Percentiles rank a stretch among this genome's conserved stretches.
Evolutionary conservation across 2,888 invertebrate species (phyloP).

Genomic region (Drosophila kanekoi): DNA sequence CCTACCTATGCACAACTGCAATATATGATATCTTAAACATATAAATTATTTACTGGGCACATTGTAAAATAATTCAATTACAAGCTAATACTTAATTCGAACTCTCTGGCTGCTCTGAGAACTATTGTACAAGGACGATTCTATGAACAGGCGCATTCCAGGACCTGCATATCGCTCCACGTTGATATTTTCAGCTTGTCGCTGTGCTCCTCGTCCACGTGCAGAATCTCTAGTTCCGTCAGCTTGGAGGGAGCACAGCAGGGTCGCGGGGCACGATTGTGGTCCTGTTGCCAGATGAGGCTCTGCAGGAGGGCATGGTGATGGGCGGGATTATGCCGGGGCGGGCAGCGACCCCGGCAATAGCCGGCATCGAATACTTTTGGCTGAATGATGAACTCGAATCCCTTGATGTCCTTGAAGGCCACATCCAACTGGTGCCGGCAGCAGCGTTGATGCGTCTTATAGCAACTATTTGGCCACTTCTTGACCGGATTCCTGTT

Average conservation of each 20-base stretch:
- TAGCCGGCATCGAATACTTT: slow-evolving; percentile 90
- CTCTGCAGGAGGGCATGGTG: slow-evolving; percentile 90
- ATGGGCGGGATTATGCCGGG: slow-evolving; percentile 89
- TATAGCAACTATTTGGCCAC: slow-evolving; percentile 86
- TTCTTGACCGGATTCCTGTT: neutral
- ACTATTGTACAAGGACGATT: neutral
- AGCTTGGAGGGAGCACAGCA: slow-evolving; percentile 90
- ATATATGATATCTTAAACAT: no score
- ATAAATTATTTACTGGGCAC: no score
- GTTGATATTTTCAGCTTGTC: slow-evolving; percentile 88
- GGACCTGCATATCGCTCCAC: slow-evolving; percentile 90
- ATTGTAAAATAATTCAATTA: no score
- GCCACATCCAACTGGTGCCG: slow-evolving; percentile 88
- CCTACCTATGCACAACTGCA: no score
- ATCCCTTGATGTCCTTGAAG: slow-evolving; percentile 88
- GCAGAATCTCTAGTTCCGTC: slow-evolving; percentile 88
- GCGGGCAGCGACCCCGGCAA: slow-evolving; percentile 90
- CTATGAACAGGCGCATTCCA: slow-evolving; percentile 90
- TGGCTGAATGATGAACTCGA: slow-evolving; percentile 89
- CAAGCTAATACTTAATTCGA: no score
- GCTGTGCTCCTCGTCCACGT: slow-evolving; percentile 88
- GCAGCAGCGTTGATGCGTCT: slow-evolving; percentile 87
- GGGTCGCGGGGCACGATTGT: slow-evolving; percentile 86
- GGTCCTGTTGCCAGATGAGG: slow-evolving; percentile 88
- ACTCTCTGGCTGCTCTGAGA: no score